A percentile compares a stretch with the other conserved stretches of the same genome.
phyloP scores from a whole-genome alignment of 2,113 vertebrate species.

The Dromiciops gliroides region DNA sequence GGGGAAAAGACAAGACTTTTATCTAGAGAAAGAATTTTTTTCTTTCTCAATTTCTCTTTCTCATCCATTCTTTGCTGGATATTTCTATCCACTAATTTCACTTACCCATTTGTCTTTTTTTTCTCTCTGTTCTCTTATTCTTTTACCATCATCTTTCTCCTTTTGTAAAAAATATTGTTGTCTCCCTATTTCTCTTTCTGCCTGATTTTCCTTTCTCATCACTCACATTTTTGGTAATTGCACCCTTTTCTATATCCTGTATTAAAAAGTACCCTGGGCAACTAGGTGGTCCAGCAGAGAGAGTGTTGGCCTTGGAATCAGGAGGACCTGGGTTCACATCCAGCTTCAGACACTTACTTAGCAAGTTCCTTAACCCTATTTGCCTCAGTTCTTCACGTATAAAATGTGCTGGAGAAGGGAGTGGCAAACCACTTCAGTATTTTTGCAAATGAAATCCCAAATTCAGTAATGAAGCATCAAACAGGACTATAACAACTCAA shows the following conservation, averaged over 20 bases:
- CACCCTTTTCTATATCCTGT: not conserved
- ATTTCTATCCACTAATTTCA: not conserved
- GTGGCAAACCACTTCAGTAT: not conserved
- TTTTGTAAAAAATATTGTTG: not conserved
- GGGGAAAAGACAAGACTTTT: not conserved
- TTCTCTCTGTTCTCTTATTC: no score
- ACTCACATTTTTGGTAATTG: not conserved
- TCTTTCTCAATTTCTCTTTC: not conserved
- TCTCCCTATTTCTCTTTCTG: not conserved
- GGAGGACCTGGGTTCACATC: not conserved
- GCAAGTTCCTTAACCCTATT: not conserved
- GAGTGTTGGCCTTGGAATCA: no score
- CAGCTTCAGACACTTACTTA: not conserved
- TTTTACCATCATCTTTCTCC: not conserved
- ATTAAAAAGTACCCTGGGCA: no score
- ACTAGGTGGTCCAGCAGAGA: no score
- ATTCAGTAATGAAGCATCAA: not conserved
- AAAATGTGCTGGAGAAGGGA: not conserved
- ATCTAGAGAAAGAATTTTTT: not conserved
- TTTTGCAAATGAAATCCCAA: not conserved
- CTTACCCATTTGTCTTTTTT: not conserved
- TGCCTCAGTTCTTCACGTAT: not conserved
- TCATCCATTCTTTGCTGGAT: not conserved
- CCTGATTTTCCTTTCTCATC: not conserved
- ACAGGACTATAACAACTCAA: not conserved